Evolutionary conservation across 2,888 invertebrate species (phyloP).

Genomic region (Drosophila anceps): DNA sequence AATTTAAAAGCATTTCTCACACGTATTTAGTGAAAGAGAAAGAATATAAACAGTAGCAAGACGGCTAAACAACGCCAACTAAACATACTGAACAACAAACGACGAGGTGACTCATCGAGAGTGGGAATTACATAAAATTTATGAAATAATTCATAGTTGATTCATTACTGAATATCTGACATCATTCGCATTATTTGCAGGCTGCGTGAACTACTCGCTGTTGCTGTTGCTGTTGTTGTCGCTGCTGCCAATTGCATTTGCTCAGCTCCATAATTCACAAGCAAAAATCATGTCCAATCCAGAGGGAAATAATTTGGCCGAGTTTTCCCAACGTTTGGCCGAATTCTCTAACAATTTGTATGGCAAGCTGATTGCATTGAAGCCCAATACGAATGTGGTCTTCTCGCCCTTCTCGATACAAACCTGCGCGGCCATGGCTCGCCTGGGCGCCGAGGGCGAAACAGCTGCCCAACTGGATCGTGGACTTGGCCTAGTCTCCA

Average conservation of each 20-base stretch:
- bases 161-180: constrained; percentile 4
- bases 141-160: constrained; percentile 43
- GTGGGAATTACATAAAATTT: constrained; percentile 71
- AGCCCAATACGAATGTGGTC: constrained; percentile 88
- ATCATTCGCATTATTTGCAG: constrained; percentile 32
- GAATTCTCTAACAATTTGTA: constrained; percentile 69
- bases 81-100: constrained; percentile 27
- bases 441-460: constrained; percentile 89
- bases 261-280: constrained; percentile 14
- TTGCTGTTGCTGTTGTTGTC: constrained; percentile 46
- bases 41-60: constrained; percentile 34
- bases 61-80: constrained; percentile 60
- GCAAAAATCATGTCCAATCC: constrained; percentile 50
- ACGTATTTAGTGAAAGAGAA: constrained; percentile 12
- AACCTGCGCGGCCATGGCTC: constrained; percentile 89
- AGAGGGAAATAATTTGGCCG: constrained; percentile 18
- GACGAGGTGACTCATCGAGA: constrained; percentile 70
- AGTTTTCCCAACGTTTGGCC: constrained; percentile 8
- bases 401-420: constrained; percentile 92
- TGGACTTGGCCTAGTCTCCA: constrained; percentile 86
- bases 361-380: constrained; percentile 58
- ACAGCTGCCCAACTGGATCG: constrained; percentile 88
- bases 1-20: constrained; percentile 2
- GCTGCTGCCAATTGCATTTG: constrained; percentile 49
- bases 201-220: constrained; percentile 28